Conservation (phyloP, 23 tunicate species). For the Halocynthia roretzi region DNA sequence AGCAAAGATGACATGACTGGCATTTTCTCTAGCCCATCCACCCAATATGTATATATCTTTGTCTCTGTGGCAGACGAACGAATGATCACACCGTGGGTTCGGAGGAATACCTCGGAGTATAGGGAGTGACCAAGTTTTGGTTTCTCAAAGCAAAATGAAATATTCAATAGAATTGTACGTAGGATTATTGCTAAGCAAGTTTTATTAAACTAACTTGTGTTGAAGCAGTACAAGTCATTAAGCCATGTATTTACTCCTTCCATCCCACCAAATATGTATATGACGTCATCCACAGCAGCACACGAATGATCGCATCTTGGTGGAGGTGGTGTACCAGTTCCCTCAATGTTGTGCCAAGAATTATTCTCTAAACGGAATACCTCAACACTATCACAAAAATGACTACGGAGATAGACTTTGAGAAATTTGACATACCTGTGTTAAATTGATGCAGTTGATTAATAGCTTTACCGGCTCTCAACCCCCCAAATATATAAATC, state of each 20-base stretch:
- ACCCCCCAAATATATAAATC: constrained; percentile 52
- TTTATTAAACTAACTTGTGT: constrained; percentile 32
- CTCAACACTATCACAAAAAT: not conserved
- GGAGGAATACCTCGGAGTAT: constrained; percentile 41
- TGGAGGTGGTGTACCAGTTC: constrained; percentile 26
- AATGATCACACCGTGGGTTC: constrained; percentile 38
- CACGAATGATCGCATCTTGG: constrained; percentile 67
- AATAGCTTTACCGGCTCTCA: constrained; percentile 18
- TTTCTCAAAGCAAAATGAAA: constrained; percentile 1
- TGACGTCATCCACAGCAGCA: constrained; percentile 32
- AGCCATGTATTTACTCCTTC: constrained; percentile 21
- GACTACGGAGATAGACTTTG: not conserved
- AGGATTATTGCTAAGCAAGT: not conserved
- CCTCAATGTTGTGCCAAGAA: constrained; percentile 35
- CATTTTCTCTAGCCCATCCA: constrained; percentile 19
- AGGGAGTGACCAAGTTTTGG: constrained; percentile 32
- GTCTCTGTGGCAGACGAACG: constrained; percentile 72
- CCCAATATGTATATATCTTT: constrained; percentile 81
- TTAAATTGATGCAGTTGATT: constrained; percentile 30
- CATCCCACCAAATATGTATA: constrained; percentile 71
- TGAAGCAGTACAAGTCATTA: constrained; percentile 53
- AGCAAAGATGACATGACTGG: not conserved
- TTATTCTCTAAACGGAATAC: not conserved
- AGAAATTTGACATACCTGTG: constrained; percentile 16
- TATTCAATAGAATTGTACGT: not conserved